Conservation (phyloP, 2,888 invertebrate species). For the Noctua pronuba region DNA sequence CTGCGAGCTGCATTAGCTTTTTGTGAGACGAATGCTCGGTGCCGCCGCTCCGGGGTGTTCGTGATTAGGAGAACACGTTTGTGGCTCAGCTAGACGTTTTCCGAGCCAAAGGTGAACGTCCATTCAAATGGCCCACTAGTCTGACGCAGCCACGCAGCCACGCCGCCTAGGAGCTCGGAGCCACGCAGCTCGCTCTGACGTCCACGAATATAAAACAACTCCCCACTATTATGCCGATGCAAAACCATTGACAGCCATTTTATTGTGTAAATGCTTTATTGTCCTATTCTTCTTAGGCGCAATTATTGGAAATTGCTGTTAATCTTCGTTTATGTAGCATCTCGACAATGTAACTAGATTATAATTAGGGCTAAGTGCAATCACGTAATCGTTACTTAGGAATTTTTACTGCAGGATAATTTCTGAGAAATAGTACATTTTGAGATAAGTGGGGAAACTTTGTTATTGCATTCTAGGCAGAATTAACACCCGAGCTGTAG, state of each 20-base stretch:
- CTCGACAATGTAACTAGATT: constrained; percentile 26
- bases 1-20: constrained; percentile 13
- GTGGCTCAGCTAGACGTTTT: constrained; percentile 46
- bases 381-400: constrained; percentile 14
- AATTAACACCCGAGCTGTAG: too few species aligned
- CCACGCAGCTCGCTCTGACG: constrained; percentile 15
- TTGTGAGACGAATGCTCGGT: constrained; percentile 23
- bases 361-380: constrained; percentile 31
- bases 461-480: too few species aligned
- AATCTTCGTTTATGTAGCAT: constrained; percentile 30
- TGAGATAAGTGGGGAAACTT: too few species aligned
- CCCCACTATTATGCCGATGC: constrained; percentile 41
- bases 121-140: constrained; percentile 57
- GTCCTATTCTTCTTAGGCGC: constrained; percentile 38
- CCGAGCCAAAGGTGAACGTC: constrained; percentile 63
- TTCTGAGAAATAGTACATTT: too few species aligned
- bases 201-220: constrained; percentile 31
- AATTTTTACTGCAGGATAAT: constrained; percentile 1
- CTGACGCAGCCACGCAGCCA: constrained; percentile 34
- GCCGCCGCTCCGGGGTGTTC: constrained; percentile 47
- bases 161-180: not conserved
- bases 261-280: constrained; percentile 52
- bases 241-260: constrained; percentile 28
- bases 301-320: constrained; percentile 48
- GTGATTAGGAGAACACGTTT: constrained; percentile 61